Base-by-base conservation (phyloP, 1,140 invertebrate genomes). In the Drosophila ogumai region DNA sequence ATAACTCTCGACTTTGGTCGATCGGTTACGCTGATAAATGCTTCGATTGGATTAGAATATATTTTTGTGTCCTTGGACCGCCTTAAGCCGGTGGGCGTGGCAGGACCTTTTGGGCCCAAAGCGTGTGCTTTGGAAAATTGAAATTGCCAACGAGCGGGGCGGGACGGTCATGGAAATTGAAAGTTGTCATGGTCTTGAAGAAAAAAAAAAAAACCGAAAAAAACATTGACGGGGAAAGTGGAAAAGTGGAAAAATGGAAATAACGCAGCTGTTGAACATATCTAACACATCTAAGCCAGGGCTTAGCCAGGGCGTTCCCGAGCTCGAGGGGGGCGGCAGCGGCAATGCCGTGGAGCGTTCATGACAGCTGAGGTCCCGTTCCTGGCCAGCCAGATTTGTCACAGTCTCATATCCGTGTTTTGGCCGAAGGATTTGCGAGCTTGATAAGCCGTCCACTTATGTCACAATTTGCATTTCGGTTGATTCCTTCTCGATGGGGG, bases 241-340 rank as follows among this genome's bases (percentile, higher is more conserved):
- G 15, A 38, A 38, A 50, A 73, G 46, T 36, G 31, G 49, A 76
- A 76, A 77, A 77, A 77, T 77, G 63, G 74, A 78, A 87, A 87
- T 77, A 87, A 66, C 84, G 80, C 84, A 87, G 84, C 85, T 87
- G 84, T 87, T 87, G 85, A 87, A 84, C 85, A 90, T 75, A 88
- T 87, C 84, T 84, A 87, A 87, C 82, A 87, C 81, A 87, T 87
- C 82, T 88, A 87, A 87, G 84, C 73, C 73, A 44, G 28, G 85
- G 85, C 82, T 87, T 90, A 88, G 72, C 76, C 31, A 46, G 55
- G 64, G 64, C 63, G 73, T 50, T 73, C 32, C 56, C n/a, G 41
- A 31, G 32, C 47, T 76, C 19, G 43, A 58, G 41, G 63, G 73
- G 68, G 22, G 13, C 32, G 38, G 22, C 12, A 13, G 32, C 25